These are phyloP conservation scores for Fukomys damarensis DNA, from an alignment of 2,113 vertebrate species.

Conservation along the genomic window DNA sequence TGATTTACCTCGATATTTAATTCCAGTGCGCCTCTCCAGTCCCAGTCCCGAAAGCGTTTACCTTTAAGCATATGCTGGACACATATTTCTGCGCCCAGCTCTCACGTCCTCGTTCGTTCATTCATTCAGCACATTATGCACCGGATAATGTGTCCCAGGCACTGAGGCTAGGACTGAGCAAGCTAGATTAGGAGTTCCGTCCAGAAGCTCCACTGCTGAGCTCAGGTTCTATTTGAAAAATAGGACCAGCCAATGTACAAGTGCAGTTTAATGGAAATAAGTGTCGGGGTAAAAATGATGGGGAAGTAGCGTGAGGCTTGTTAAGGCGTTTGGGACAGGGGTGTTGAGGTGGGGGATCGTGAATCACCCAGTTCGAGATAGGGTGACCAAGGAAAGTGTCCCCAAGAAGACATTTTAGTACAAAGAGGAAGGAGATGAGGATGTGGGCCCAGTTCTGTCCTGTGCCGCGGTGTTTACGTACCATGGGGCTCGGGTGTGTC, in stretches of 20 bases:
- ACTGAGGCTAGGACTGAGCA: background rate
- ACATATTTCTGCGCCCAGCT: background rate
- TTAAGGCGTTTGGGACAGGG: background rate
- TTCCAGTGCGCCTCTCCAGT: background rate
- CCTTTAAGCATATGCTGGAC: background rate
- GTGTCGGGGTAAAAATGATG: background rate
- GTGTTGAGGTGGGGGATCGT: background rate
- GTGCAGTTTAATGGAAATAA: background rate
- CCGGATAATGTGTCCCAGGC: background rate
- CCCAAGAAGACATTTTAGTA: background rate
- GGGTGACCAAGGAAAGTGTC: background rate
- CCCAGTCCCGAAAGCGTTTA: background rate
- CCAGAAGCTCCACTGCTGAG: background rate
- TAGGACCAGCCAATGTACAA: background rate
- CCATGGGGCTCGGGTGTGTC: background rate
- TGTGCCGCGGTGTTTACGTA: background rate
- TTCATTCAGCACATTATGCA: background rate
- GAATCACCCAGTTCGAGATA: background rate
- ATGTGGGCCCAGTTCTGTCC: background rate
- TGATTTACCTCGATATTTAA: background rate
- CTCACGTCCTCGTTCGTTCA: background rate
- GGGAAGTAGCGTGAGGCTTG: background rate
- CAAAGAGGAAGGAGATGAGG: background rate
- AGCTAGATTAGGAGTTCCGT: background rate
- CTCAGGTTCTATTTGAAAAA: conserved; percentile 25